phyloP scores from a whole-genome alignment of 2,797 vertebrate species.

The Hirundo rustica region DNA sequence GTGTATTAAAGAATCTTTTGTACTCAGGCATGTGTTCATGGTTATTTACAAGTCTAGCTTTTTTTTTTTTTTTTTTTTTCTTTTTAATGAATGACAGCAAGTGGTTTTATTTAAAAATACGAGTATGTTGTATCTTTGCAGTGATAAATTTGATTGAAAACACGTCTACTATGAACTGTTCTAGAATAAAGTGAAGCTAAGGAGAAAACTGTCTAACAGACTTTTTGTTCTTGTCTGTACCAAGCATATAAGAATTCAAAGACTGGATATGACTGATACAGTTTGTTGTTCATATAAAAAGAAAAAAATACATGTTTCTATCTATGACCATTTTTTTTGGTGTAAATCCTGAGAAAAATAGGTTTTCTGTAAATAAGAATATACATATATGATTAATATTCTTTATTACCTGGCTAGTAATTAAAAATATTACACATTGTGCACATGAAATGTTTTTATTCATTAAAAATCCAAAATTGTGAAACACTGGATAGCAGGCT shows the following conservation, averaged over 20 bases:
- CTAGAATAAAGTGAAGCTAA: neutral
- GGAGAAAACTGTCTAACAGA: neutral
- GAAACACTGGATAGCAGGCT: neutral
- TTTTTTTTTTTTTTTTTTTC: neutral
- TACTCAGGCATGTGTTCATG: neutral
- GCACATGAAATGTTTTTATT: accelerated
- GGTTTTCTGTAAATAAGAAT: neutral
- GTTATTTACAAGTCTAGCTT: neutral
- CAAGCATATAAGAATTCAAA: neutral
- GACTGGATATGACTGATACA: neutral
- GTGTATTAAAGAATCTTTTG: neutral
- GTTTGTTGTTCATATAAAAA: neutral
- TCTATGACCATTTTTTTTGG: accelerated
- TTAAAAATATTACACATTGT: neutral
- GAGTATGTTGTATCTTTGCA: neutral
- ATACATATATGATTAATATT: neutral
- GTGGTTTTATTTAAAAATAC: neutral
- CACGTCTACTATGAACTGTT: neutral
- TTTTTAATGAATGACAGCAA: neutral
- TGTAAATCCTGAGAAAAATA: neutral
- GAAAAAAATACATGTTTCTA: neutral
- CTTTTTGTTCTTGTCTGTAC: neutral
- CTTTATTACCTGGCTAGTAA: neutral
- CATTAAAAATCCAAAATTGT: neutral
- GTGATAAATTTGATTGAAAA: neutral